These are phyloP conservation scores for Lerema accius DNA, from an alignment of 1,140 invertebrate species.

Conservation along the genomic window DNA sequence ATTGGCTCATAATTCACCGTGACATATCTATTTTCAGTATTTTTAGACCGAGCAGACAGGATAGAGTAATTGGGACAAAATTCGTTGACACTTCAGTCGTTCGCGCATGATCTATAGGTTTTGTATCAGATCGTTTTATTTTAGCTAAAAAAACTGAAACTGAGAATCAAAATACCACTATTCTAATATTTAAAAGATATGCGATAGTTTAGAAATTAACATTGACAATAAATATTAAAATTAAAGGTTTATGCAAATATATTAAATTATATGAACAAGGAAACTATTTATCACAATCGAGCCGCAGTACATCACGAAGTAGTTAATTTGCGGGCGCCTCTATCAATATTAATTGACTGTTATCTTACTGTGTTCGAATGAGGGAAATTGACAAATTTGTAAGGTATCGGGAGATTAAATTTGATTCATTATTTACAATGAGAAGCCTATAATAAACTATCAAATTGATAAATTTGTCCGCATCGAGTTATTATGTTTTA, in stretches of 20 bases:
- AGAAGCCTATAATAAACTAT: background rate
- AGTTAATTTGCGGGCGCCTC: slow-evolving; percentile 13
- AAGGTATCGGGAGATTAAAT: background rate
- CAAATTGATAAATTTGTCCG: too few species aligned
- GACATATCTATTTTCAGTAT: background rate
- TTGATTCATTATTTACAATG: slow-evolving; percentile 23
- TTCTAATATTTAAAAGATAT: too few species aligned
- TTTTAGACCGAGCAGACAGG: too few species aligned
- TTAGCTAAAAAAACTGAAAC: too few species aligned
- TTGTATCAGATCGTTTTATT: too few species aligned
- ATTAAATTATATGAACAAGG: background rate
- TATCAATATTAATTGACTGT: slow-evolving; percentile 22
- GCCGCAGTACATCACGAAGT: slow-evolving; percentile 1
- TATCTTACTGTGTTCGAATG: background rate
- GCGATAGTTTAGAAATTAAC: too few species aligned
- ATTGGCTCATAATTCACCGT: background rate
- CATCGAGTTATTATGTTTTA: too few species aligned
- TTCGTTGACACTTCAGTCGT: too few species aligned
- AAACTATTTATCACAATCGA: slow-evolving; percentile 4
- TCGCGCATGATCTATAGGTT: too few species aligned
- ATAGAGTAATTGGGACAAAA: too few species aligned
- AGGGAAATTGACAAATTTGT: background rate
- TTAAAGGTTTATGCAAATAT: slow-evolving; percentile 8
- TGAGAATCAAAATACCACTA: too few species aligned
- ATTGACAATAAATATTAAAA: too few species aligned